Base-by-base conservation (phyloP, 2,113 vertebrate species). In the Tautogolabrus adspersus region DNA sequence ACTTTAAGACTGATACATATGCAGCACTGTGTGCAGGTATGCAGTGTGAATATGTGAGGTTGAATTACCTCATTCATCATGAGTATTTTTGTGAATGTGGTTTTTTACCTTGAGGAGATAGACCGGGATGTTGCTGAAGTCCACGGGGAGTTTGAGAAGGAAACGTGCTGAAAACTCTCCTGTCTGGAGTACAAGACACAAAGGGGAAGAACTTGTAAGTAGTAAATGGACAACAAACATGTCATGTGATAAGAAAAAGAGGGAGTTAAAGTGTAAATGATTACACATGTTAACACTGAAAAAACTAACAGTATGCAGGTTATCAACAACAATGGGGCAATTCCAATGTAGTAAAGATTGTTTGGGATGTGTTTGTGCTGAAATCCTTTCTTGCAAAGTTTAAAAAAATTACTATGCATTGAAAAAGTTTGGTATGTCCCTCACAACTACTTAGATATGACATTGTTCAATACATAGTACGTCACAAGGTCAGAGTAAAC, bases 161-260 rank as follows among this genome's bases (percentile, higher is more conserved):
- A 99, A 99, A 18, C 98, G 97, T 79, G 97, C 97, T 1, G 97
- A 99, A 87, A 98, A 99, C 93, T 99, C 97, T 83, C 97, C 97
- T 13, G 96, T 98, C 98, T 99, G 94, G 30, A 84, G 75, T 87
- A 87, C 13, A 18, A 75, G 13, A 80, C 42, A 56, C 26, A 90
- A 85, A 78, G 40, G n/a, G 13, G 15, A 44, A 49, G 4, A 57
- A 23, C 5, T 47, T 71, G 30, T 5, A 6, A 34, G 30, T 4
- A 72, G 16, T 59, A 12, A 2, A 11, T 68, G 51, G 56, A 64
- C 10, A 55, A 37, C 44, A 75, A 6, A 19, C 7, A 72, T 6
- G 4, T 46, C 23, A 21, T 9, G n/a, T 0, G 16, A 11, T 8
- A 3, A 54, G 2, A 52, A 51, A 26, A n/a, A 59, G 6, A 1